Evolutionary conservation across 2,888 invertebrate genomes (phyloP), one percentile per base, ranked within the genome.

Genomic region (Caenorhabditis macrosperma): DNA sequence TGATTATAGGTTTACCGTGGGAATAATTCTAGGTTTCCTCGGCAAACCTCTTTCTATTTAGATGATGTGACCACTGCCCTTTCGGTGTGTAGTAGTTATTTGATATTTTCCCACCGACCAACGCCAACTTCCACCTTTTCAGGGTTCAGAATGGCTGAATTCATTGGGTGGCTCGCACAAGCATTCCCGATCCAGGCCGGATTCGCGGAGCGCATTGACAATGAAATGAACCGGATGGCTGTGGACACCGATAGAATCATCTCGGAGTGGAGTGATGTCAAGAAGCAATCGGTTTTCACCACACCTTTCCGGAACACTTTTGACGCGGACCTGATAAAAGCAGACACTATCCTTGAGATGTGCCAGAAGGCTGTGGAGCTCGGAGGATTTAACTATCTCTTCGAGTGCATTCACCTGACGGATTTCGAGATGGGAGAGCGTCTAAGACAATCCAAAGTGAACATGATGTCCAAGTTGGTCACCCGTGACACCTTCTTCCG

Each of bases 151-250:
- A 59, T 68, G 68, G 59, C 9, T 1, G 48, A 60, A 10, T 2
- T 22, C 22, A 60, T 60, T 2, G 22, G 41, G 2, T 30, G 52
- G 5, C 6, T 52, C 9, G 12, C 41, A 10, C 50, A 20, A 4
- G 28, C 2, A 3, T 20, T 46, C 26, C 59, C 59, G 28, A 46
- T 59, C 10, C 69, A 59, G 1, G 69, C 35, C 15, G 72, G n/a
- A n/a, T n/a, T 54, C 5, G 46, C 46, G 0, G 35, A 55, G 0
- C 72, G 72, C n/a, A 24, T 72, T 0, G 33, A 28, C 46, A 64
- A 55, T 17, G 72, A 72, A 12, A 48, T 72, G 22, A 30, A 22
- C 28, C 44, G 72, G 10, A 72, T 72, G 72, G 54, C 55, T 5
- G 44, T 5, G 0, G 72, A 72, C 22, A 72, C 64, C 63, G 55